Conservation (phyloP, 1,140 invertebrate species). For the Drosophila virilis region DNA sequence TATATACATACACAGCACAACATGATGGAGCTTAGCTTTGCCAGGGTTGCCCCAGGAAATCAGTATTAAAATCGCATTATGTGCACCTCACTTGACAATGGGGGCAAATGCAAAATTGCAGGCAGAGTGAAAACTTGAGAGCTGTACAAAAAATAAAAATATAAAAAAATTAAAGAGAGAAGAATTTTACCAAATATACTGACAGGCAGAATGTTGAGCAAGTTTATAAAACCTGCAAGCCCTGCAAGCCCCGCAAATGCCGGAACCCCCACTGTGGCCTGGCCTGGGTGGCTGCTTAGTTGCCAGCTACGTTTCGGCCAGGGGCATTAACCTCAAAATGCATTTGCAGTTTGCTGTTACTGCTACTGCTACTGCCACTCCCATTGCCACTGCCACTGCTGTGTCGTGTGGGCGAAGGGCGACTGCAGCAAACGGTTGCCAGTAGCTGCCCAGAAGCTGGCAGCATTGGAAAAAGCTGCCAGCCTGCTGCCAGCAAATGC, state of each 20-base stretch:
- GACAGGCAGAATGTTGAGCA: slow-evolving; percentile 62
- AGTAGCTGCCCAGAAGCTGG: slow-evolving; percentile 11
- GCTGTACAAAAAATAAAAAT: slow-evolving; percentile 40
- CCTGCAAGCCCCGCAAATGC: background rate
- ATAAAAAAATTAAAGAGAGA: slow-evolving; percentile 10
- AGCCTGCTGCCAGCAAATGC: slow-evolving; percentile 45
- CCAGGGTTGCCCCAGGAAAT: slow-evolving; percentile 54
- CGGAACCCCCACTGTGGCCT: background rate
- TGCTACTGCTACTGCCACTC: slow-evolving; percentile 18
- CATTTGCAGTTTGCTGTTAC: slow-evolving; percentile 55
- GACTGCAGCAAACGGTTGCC: slow-evolving; percentile 39
- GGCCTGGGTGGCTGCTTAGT: slow-evolving; percentile 6
- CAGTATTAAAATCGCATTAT: slow-evolving; percentile 81
- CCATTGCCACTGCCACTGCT: slow-evolving; percentile 14
- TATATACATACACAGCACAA: background rate
- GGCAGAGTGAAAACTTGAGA: slow-evolving; percentile 34
- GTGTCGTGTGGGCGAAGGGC: slow-evolving; percentile 11
- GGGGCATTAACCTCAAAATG: slow-evolving; percentile 78
- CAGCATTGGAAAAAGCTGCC: slow-evolving; percentile 7
- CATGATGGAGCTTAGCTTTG: slow-evolving; percentile 54
- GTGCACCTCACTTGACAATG: slow-evolving; percentile 75
- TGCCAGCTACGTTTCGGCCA: slow-evolving; percentile 39
- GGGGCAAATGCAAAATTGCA: slow-evolving; percentile 21
- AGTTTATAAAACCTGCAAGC: slow-evolving; percentile 67
- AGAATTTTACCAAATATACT: slow-evolving; percentile 67